Conservation (phyloP, 2,888 invertebrate species). For the Erpobdella octoculata region DNA sequence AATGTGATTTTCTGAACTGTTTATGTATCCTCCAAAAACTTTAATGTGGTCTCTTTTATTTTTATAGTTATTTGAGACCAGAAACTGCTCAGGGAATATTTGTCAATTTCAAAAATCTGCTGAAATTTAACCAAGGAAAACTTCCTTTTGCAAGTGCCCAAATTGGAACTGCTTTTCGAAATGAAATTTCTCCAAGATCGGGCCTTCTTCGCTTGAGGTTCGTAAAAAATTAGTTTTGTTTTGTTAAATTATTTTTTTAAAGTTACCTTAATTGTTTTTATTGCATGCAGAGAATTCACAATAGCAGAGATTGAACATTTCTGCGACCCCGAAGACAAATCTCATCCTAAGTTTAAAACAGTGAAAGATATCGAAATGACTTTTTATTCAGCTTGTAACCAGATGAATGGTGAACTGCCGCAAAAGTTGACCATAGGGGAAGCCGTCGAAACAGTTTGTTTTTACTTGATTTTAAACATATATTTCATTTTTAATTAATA, state of each 20-base stretch:
- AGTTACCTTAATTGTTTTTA: not conserved
- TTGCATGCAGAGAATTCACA: constrained; percentile 76
- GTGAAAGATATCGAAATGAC: constrained; percentile 69
- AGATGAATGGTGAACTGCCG: constrained; percentile 90
- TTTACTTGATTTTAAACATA: not conserved
- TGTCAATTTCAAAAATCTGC: constrained; percentile 84
- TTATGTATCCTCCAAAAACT: too few species aligned
- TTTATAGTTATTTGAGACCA: constrained; percentile 72
- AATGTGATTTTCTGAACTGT: too few species aligned
- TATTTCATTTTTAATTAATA: not conserved
- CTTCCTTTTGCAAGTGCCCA: constrained; percentile 97
- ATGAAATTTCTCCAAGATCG: constrained; percentile 96
- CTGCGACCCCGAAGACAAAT: constrained; percentile 75
- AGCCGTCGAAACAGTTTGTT: constrained; percentile 66
- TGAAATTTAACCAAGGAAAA: constrained; percentile 92
- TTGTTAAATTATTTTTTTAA: not conserved
- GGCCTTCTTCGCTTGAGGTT: constrained; percentile 78
- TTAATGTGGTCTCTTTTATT: not conserved
- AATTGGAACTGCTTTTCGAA: constrained; percentile 94
- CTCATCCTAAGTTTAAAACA: constrained; percentile 74
- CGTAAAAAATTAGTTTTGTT: constrained; percentile 27
- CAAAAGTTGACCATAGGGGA: constrained; percentile 71
- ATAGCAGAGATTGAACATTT: constrained; percentile 99
- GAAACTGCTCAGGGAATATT: constrained; percentile 99
- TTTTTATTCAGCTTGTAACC: constrained; percentile 88